phyloP scores from a whole-genome alignment of 2,113 vertebrate species.

The Mirza zaza region DNA sequence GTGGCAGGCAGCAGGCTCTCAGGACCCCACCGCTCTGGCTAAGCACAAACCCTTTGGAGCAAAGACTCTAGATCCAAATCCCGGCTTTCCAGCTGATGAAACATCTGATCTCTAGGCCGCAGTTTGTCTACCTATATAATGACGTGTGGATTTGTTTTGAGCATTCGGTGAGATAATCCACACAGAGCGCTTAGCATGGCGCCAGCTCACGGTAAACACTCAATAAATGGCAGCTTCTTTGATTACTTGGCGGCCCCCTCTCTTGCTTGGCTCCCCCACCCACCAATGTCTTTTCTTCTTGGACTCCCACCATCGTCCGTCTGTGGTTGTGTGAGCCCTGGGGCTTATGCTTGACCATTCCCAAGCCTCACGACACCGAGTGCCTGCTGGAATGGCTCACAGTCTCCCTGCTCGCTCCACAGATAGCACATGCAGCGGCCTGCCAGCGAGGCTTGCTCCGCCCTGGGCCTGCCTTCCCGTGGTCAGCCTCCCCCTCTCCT shows the following conservation, averaged over 20 bases:
- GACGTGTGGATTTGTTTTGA: background rate
- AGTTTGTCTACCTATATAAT: background rate
- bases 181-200: background rate
- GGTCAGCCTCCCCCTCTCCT: no score
- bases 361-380: rapidly evolving
- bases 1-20: background rate
- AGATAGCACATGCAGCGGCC: background rate
- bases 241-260: background rate
- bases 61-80: background rate
- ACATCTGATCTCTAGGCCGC: background rate
- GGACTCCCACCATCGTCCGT: background rate
- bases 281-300: background rate
- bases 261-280: background rate
- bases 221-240: background rate
- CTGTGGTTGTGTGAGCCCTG: background rate
- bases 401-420: background rate
- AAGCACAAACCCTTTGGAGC: background rate
- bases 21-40: background rate
- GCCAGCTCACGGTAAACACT: background rate
- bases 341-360: background rate
- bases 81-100: background rate
- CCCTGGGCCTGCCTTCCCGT: background rate
- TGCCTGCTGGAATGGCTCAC: rapidly evolving
- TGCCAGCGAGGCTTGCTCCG: background rate
- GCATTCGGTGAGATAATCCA: background rate